Conservation (phyloP, 2,113 vertebrate genomes). For the Gambusia affinis region DNA sequence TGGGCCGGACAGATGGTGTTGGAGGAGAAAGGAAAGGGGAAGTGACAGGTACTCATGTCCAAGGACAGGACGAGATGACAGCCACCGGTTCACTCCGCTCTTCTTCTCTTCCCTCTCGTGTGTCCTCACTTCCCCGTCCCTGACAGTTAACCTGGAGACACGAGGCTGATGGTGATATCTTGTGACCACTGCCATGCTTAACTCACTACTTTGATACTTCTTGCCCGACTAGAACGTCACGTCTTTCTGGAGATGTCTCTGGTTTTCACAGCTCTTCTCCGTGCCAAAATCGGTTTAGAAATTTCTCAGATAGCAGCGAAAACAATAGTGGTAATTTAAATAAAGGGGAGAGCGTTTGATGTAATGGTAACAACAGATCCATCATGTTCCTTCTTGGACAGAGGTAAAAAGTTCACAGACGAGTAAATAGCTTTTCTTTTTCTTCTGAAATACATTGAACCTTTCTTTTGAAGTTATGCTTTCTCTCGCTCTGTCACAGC, state of each 20-base stretch:
- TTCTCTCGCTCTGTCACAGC: too few relatives aligned
- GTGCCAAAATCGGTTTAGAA: constrained; percentile 24
- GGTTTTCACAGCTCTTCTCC: constrained; percentile 31
- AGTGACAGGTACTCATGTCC: constrained; percentile 73
- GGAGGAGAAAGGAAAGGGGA: constrained; percentile 48
- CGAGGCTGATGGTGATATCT: constrained; percentile 77
- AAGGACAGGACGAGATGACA: constrained; percentile 65
- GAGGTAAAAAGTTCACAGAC: too few relatives aligned
- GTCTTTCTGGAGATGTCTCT: constrained; percentile 44
- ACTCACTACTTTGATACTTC: constrained; percentile 72
- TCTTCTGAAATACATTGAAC: too few relatives aligned
- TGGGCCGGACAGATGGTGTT: constrained; percentile 54
- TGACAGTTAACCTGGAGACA: constrained; percentile 78
- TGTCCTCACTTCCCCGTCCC: constrained; percentile 50
- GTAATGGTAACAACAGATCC: too few relatives aligned
- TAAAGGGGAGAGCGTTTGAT: too few relatives aligned
- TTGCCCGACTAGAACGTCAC: constrained; percentile 59
- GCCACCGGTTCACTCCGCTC: constrained; percentile 64
- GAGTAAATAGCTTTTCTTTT: too few relatives aligned
- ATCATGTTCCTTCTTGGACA: too few relatives aligned
- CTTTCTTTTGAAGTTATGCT: too few relatives aligned
- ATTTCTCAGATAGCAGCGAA: constrained; percentile 36
- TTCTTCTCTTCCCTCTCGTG: constrained; percentile 51
- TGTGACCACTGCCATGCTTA: constrained; percentile 75
- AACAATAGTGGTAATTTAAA: background rate